Base-by-base conservation (phyloP, 37 sponge, comb jelly and placozoan genomes). In the Tethya wilhelma region DNA sequence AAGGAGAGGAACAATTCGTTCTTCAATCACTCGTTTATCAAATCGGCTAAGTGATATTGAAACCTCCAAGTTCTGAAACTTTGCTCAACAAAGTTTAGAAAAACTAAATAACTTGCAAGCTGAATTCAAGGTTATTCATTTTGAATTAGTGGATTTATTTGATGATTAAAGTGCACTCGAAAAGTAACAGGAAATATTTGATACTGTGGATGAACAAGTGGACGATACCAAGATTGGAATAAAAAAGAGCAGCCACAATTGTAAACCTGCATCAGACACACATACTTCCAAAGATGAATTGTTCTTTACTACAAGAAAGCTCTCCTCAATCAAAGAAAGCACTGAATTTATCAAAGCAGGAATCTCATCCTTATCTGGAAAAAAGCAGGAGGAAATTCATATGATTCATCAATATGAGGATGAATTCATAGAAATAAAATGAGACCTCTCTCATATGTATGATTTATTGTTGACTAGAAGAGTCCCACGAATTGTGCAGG, bases 121-220 rank as follows among this genome's bases (percentile, higher is more conserved):
- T 8, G 53, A 72, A 26, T 72, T 72, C 31, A 72, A 9, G 56
- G 28, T 22, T 9, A 7, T 43, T 25, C 73, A 72, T 29, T 26
- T 46, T n/a, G 56, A 42, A 6, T 8, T 72, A 14, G 32, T 72
- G 6, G 56, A 72, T 36, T 29, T 72, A 4, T 45, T 45, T 22
- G 73, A 72, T 3, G 56, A 72, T 43, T 49, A 72, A 72, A 36
- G 44, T 20, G 45, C 33, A 6, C 29, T 72, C 4, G 49, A 8
- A 26, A 46, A 11, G 33, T n/a, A 72, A n/a, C 73, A 72, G 32
- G 56, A 39, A 5, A 32, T 72, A 19, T 45, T 72, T 42, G 73
- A 72, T n/a, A 26, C 23, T 4, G 31, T 29, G 19, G 73, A 72
- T 19, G 56, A 72, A 8, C 11, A 46, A 12, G 73, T 72, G 14